Conservation (phyloP, 1,140 invertebrate species). For the Nylanderia fulva region DNA sequence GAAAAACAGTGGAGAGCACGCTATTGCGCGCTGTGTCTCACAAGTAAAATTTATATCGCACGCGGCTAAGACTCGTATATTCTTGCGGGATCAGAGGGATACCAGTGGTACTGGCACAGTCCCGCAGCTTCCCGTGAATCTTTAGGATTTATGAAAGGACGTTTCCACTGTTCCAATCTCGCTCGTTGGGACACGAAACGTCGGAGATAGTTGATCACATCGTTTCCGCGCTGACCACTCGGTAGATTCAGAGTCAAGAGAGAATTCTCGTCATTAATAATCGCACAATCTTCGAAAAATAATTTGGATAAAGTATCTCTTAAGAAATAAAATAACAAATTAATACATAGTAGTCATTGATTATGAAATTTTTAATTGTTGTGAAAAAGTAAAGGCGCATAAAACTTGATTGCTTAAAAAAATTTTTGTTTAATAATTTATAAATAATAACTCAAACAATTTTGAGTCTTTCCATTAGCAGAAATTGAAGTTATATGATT, state of each 20-base stretch:
- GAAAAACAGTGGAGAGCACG: conserved; percentile 12
- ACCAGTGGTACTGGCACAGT: conserved; percentile 35
- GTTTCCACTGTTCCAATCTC: conserved; percentile 37
- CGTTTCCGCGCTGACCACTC: conserved; percentile 18
- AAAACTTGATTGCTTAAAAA: neutral
- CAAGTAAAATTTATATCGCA: conserved; percentile 49
- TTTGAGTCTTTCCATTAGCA: neutral
- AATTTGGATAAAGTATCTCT: neutral
- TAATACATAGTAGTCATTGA: neutral
- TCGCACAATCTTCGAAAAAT: neutral
- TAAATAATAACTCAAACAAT: neutral
- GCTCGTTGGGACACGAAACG: conserved; percentile 20
- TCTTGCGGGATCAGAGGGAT: conserved; percentile 57
- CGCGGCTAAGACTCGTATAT: conserved; percentile 53
- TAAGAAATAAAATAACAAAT: neutral
- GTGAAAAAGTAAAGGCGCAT: neutral
- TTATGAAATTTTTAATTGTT: neutral
- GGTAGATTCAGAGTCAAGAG: conserved; percentile 24
- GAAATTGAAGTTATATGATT: neutral
- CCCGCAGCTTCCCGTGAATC: conserved; percentile 57
- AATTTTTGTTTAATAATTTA: neutral
- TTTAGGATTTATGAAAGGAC: conserved; percentile 68
- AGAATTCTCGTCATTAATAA: conserved; percentile 37
- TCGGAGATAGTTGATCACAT: conserved; percentile 43
- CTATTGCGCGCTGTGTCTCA: conserved; percentile 25